Conservation (phyloP, 2,888 invertebrate species). For the Sphaeridia pumilis region DNA sequence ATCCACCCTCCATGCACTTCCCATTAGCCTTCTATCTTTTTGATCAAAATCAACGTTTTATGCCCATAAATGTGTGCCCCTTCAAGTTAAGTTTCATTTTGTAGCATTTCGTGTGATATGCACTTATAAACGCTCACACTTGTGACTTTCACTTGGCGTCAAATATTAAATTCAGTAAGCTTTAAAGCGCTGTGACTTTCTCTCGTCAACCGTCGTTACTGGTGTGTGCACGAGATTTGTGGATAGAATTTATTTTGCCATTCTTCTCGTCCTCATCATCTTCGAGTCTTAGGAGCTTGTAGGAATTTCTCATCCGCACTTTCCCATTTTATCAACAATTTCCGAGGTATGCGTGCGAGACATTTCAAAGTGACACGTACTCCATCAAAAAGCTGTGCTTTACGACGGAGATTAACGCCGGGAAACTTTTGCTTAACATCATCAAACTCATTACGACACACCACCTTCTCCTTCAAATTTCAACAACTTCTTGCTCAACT, state of each 20-base stretch:
- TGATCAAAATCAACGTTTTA: background rate
- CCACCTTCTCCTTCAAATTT: background rate
- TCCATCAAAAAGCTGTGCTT: background rate
- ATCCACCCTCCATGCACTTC: background rate
- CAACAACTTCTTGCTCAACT: background rate
- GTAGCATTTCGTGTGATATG: no score
- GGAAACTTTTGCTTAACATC: background rate
- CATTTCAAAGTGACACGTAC: no score
- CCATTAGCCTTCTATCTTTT: conserved; percentile 1
- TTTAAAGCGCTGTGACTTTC: no score
- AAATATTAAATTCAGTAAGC: no score
- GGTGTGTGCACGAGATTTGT: no score
- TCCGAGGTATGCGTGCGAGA: background rate
- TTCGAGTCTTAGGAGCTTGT: background rate
- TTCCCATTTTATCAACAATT: background rate
- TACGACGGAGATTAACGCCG: background rate
- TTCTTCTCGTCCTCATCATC: background rate
- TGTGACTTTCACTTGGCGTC: no score
- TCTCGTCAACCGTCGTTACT: background rate
- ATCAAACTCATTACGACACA: background rate
- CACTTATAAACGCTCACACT: no score
- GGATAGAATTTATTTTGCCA: no score
- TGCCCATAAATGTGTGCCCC: no score
- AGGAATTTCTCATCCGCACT: background rate
- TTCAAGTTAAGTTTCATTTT: no score